Percentiles rank a stretch among this genome's conserved stretches.
These are phyloP conservation scores for Candidula unifasciata DNA, from an alignment of 2,888 invertebrate genomes.

Conservation along the genomic window DNA sequence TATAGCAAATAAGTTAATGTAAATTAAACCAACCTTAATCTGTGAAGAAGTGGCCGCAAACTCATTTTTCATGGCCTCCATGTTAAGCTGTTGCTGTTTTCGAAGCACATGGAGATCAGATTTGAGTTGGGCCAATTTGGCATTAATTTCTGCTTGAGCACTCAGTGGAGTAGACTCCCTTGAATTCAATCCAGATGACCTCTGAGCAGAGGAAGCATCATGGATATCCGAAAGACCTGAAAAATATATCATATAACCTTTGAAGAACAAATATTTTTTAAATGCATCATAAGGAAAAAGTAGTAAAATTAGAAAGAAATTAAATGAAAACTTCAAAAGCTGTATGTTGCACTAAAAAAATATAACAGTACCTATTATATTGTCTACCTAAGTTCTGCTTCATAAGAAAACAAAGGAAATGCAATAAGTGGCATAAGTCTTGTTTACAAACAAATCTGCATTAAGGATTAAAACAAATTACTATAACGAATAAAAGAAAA, in stretches of 20 bases:
- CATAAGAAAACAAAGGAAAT: no score
- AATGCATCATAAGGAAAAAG: no score
- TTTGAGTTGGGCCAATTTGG: constrained; percentile 83
- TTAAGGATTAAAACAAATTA: no score
- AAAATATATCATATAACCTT: not conserved
- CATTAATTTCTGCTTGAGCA: constrained; percentile 38
- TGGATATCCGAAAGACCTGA: constrained; percentile 55
- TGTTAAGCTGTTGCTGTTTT: constrained; percentile 93
- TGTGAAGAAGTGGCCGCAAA: constrained; percentile 94
- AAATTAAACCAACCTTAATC: constrained; percentile 81
- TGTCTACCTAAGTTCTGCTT: no score
- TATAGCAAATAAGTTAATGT: no score
- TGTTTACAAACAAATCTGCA: no score
- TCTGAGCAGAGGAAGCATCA: constrained; percentile 16
- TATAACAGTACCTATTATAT: no score
- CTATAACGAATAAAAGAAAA: no score
- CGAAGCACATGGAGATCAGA: constrained; percentile 92
- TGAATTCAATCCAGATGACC: constrained; percentile 43
- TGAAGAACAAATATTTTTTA: not conserved
- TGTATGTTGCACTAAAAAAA: no score
- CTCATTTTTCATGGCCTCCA: constrained; percentile 92
- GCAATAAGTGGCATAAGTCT: no score
- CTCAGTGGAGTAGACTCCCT: constrained; percentile 48
- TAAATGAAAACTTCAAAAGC: no score
- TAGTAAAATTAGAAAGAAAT: no score